Evolutionary conservation across 2,113 vertebrate genomes (phyloP), one percentile per base, ranked within the genome.

Genomic region (Planiliza haematocheilus): DNA sequence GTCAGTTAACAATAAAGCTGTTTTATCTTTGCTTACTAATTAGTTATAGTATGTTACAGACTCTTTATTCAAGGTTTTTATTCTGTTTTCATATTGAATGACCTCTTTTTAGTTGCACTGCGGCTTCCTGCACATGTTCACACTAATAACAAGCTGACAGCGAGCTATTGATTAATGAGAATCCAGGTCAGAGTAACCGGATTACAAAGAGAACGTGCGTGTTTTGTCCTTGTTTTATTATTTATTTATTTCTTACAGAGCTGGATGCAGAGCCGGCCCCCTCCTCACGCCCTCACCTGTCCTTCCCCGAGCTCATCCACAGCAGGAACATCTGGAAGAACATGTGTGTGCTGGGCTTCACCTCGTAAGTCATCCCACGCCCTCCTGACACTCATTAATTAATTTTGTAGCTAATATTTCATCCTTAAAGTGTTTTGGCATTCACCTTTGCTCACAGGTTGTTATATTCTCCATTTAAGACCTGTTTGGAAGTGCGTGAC

Each of bases 241-340:
- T 71, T 74, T 78, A 7, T 37, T 10, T 12, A 4, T 36, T 48
- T 62, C 24, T 30, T 56, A 37, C 86, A 97, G 96, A 97, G 84
- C 88, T 96, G 87, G 95, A 96, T 60, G 90, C 92, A 0, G 93
- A 94, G 61, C 77, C 93, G 42, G 37, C 91, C 48, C 67, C 92
- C 21, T 84, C 88, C 58, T 79, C 86, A 4, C 90, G 83, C 7
- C 91, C 94, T 10, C 88, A 86, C 72, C 90, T 96, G 75, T 95
- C 95, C 64, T 90, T 94, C 51, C 80, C 88, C 0, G 93, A 95
- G 65, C 94, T 96, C 52, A 88, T 96, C 77, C 93, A 94, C 89
- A 95, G 95, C 91, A 94, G 94, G 82, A 96, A 96, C 93, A 95
- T 96, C 91, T 96, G 96, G 95, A 97, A 96, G 87, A 97, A 96